Evolutionary conservation across 1,140 invertebrate species (phyloP).

Genomic region (Parapsyche elsis): DNA sequence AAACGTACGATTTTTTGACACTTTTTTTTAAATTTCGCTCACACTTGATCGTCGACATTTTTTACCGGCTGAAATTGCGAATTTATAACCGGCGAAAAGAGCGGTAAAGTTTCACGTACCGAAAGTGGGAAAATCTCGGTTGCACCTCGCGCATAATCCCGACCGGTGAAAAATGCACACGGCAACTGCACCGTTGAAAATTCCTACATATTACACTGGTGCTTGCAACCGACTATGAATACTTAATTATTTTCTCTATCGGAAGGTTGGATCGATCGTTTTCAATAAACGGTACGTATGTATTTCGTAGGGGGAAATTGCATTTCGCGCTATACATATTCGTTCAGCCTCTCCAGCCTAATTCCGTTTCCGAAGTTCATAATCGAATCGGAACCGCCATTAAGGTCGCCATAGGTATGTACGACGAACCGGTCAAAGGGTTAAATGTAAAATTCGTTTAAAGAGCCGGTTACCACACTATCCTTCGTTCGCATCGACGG

Average conservation of each 20-base stretch:
- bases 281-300: too few relatives aligned
- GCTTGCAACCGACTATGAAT: not conserved
- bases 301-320: too few relatives aligned
- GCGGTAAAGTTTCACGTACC: not conserved
- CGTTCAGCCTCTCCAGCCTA: too few relatives aligned
- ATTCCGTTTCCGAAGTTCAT: too few relatives aligned
- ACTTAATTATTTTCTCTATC: constrained; percentile 16
- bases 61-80: not conserved
- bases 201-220: not conserved
- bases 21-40: too few relatives aligned
- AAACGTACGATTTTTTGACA: too few relatives aligned
- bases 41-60: too few relatives aligned
- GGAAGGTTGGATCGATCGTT: not conserved
- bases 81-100: not conserved
- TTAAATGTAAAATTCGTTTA: too few relatives aligned
- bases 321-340: too few relatives aligned
- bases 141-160: constrained; percentile 32
- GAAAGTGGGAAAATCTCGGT: not conserved
- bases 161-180: constrained; percentile 31
- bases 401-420: too few relatives aligned
- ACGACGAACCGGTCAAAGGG: too few relatives aligned
- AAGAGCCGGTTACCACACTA: not conserved
- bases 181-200: not conserved
- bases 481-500: not conserved
- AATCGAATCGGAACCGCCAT: too few relatives aligned